These are phyloP conservation scores for Apistogramma diplotaenia DNA, from an alignment of 2,113 vertebrate genomes.

Conservation along the genomic window DNA sequence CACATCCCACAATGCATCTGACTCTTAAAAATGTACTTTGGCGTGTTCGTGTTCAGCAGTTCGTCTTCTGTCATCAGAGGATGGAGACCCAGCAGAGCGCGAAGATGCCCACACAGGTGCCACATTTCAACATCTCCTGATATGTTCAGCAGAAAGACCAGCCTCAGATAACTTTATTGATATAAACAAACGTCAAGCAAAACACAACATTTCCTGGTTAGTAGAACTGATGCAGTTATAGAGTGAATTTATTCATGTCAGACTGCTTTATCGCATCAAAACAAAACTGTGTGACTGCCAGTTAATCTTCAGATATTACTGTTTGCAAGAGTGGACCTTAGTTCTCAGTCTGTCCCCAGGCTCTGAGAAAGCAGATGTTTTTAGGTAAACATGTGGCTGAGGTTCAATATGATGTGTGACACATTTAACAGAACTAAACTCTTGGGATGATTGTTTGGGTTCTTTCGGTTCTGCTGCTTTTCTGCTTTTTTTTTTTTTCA, in stretches of 20 bases:
- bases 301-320: background rate
- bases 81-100: rapidly evolving
- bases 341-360: background rate
- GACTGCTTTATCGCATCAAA: background rate
- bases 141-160: background rate
- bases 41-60: background rate
- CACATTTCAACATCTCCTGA: background rate
- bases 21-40: background rate
- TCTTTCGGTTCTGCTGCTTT: too few relatives aligned
- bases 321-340: background rate
- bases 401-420: background rate
- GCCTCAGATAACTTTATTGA: constrained; percentile 8
- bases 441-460: too few relatives aligned
- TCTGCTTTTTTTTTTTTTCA: background rate
- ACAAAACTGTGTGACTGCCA: background rate
- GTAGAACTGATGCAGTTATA: background rate
- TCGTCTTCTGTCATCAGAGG: rapidly evolving
- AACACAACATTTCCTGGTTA: constrained; percentile 20
- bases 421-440: too few relatives aligned
- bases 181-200: background rate
- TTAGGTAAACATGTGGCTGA: background rate
- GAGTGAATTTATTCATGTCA: background rate
- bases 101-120: background rate
- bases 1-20: background rate
- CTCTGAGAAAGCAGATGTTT: background rate